phyloP scores from a whole-genome alignment of 92 coral and sea anemone genomes.

The Epizoanthus ramosus region DNA sequence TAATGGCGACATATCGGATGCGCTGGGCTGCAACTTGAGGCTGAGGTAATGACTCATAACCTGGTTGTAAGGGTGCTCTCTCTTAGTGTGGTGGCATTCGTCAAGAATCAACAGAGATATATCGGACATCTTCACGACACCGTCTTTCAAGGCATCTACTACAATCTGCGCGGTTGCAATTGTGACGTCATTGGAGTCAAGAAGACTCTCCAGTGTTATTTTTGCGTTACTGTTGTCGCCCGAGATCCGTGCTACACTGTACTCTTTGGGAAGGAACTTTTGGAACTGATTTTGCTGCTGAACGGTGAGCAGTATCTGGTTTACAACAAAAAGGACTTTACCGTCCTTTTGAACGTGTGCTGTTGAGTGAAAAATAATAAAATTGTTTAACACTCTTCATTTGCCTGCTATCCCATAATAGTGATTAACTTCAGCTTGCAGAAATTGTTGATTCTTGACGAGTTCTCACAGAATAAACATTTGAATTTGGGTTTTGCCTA shows the following conservation, averaged over 20 bases:
- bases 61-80: too few species aligned
- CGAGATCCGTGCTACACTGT: conserved; percentile 68
- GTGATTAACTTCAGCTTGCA: too few species aligned
- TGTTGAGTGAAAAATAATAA: background rate
- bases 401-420: too few species aligned
- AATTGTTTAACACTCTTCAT: background rate
- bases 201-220: conserved; percentile 57
- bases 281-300: conserved; percentile 88
- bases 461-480: too few species aligned
- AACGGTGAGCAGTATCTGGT: conserved; percentile 82
- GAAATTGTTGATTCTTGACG: too few species aligned
- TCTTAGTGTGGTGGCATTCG: too few species aligned
- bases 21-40: too few species aligned
- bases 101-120: too few species aligned
- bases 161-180: conserved; percentile 93
- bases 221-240: conserved; percentile 70
- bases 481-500: too few species aligned
- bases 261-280: conserved; percentile 63
- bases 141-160: conserved; percentile 73
- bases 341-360: conserved; percentile 25
- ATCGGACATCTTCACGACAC: too few species aligned
- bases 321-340: conserved; percentile 81
- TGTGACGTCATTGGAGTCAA: conserved; percentile 63
- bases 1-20: conserved; percentile 56
- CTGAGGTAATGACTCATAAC: too few species aligned